Evolutionary conservation across 37 sponge, comb jelly and placozoan species (phyloP), one percentile per base, ranked within the genome.

Genomic region (Tethya wilhelma): DNA sequence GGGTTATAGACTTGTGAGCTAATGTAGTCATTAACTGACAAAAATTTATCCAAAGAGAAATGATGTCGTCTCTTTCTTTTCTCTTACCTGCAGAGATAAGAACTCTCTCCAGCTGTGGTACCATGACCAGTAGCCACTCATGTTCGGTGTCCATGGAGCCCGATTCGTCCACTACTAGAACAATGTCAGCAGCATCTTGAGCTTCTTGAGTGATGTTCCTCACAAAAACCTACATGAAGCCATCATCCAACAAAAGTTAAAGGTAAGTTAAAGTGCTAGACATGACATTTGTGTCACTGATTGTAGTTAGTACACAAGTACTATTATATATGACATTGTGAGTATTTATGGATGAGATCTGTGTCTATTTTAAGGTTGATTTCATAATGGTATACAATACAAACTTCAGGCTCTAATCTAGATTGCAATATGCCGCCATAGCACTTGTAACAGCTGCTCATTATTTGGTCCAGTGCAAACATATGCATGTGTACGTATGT

Each of bases 51-150:
- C 55, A 49, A 49, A 49, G 55, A 11, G 17, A 20, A 49, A 11
- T 49, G 11, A 49, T 49, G 55, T 17, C 55, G 55, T 28, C 30
- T 62, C 64, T n/a, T 8, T 25, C 30, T 62, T 28, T 36, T 34
- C 29, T 67, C 17, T 4, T 7, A 65, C 80, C 80, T 59, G 80
- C 80, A 38, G 20, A 25, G 43, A 71, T 62, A 44, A 81, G 82
- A 22, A 59, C 64, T 42, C 28, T 26, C 29, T 81, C 82, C 73
- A 81, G 59, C 17, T 38, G 41, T 4, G 81, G 81, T 30, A 80
- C 34, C 81, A 80, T 80, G 34, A 59, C 44, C 1, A 80, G 81
- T 22, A 80, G 81, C 81, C 81, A 80, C 62, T 56, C 70, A 38
- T 80, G 81, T 44, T 80, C 81, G 1, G 14, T 53, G 62, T 37